Evolutionary conservation across 1,140 invertebrate genomes (phyloP).

Genomic region (Neotoxoptera formosana): DNA sequence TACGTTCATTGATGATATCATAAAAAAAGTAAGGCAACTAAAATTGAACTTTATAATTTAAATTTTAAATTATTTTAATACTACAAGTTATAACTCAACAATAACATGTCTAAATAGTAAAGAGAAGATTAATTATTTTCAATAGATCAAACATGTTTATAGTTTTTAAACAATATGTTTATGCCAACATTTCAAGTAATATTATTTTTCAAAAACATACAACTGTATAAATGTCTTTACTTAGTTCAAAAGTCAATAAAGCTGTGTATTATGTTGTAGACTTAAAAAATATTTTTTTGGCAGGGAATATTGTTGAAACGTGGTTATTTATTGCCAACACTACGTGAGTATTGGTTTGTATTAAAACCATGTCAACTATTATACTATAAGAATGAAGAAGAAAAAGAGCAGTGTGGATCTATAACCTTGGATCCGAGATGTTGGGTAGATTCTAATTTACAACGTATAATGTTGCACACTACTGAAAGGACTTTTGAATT

Average conservation of each 20-base stretch:
- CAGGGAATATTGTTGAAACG: conserved; percentile 76
- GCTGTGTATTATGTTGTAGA: neutral
- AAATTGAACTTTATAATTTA: neutral
- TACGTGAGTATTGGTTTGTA: conserved; percentile 81
- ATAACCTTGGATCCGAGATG: conserved; percentile 60
- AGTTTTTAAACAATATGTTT: no score
- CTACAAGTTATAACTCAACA: neutral
- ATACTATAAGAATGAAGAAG: conserved; percentile 77
- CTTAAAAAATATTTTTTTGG: conserved; percentile 60
- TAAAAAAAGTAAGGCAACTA: conserved; percentile 74
- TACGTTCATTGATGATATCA: conserved; percentile 79
- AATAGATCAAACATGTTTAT: neutral
- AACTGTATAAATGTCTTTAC: neutral
- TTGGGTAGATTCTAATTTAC: conserved; percentile 61
- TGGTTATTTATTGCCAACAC: conserved; percentile 76
- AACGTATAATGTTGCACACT: conserved; percentile 69
- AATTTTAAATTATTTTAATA: neutral
- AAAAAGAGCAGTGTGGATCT: conserved; percentile 74
- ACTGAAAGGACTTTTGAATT: conserved; percentile 74
- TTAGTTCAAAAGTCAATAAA: neutral
- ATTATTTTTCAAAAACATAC: no score
- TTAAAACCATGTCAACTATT: conserved; percentile 76
- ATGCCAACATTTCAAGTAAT: no score
- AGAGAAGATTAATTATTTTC: neutral
- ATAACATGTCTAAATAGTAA: neutral